Base-by-base conservation (phyloP, 2,888 invertebrate genomes). In the Drosophila infuscata region DNA sequence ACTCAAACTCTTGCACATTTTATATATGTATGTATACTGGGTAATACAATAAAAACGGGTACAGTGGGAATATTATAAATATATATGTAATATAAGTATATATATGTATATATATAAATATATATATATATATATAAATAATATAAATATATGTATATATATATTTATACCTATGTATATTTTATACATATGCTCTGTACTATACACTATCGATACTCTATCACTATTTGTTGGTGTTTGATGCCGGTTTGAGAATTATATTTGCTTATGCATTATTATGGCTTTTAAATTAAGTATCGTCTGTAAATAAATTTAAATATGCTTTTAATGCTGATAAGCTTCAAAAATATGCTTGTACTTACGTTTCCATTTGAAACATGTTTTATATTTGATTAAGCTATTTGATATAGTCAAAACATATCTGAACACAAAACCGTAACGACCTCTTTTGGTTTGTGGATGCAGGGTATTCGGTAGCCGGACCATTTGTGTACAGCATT, bases 401-500 rank as follows among this genome's bases (percentile, higher is more conserved):
- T 7, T 29, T 30, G 0, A 25, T 15, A 8, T n/a, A 30, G 30
- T 6, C 8, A 56, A 15, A 17, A 3, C 0, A 30, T 3, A 30
- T 6, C 8, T 59, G 3, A 3, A 6, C 29, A 15, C 3, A 38
- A 15, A 15, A 36, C 2, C 12, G 29, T 20, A 35, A 17, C 30
- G 3, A 29, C 36, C 48, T 17, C 29, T 30, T 38, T 2, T 33
- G 52, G 15, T 41, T 17, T 7, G 15, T 38, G 35, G n/a, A 3
- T 51, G 38, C n/a, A 51, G 51, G 60, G 60, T 60, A 17, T 60
- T 38, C 17, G 8, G 30, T 51, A 20, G 60, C 38, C 29, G 38
- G 43, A 25, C 43, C 35, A 52, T 20, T 43, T 38, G 12, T n/a
- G 35, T 43, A 32, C 35, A 52, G 8, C 52, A 46, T 58, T 66